Base-by-base conservation (phyloP, 2,888 invertebrate genomes). In the Zygogramma bicolorata region DNA sequence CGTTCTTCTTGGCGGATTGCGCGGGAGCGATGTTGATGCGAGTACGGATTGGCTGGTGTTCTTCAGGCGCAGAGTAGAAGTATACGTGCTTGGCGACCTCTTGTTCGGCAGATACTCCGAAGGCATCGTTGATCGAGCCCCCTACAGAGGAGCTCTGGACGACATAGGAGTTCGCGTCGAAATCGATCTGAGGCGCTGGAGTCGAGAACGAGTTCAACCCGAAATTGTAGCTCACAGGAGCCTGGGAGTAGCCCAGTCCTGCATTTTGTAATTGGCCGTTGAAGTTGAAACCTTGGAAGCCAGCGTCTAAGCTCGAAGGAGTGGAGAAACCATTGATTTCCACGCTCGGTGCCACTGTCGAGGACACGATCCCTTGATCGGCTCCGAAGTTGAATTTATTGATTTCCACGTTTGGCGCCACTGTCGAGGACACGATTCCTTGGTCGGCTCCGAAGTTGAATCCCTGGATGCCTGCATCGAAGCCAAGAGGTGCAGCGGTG, bases 31-130 rank as follows among this genome's bases (percentile, higher is more conserved):
- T 71, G 20, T 67, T 81, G 29, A 81, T 76, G 13, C 82, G 79
- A 7, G 81, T 74, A 18, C 76, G 77, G 0, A 80, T 68, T 62
- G 76, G 78, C 71, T 83, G 82, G 25, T 79, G 78, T 68, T 84
- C 85, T 68, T 86, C 84, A 0, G 86, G 85, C 10, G 86, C 84
- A 5, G 84, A 80, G 77, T 80, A 86, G 77, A 85, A 86, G 76
- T 84, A 86, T 4, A 86, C 78, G 61, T 84, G 84, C 63, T 85
- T 85, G 38, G 80, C 77, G n/a, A 84, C 81, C 63, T 80, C 76
- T 15, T 66, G 34, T 25, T 57, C 46, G 20, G 18, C 65, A 2
- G 63, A 53, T 3, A 65, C 31, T 38, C 73, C 73, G 63, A 70
- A 74, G n/a, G 73, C 15, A 6, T 73, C 73, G 10, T 67, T 27